Evolutionary conservation across 1,140 invertebrate species (phyloP), one percentile per base, ranked within the genome.

Genomic region (Heliconius hewitsoni): DNA sequence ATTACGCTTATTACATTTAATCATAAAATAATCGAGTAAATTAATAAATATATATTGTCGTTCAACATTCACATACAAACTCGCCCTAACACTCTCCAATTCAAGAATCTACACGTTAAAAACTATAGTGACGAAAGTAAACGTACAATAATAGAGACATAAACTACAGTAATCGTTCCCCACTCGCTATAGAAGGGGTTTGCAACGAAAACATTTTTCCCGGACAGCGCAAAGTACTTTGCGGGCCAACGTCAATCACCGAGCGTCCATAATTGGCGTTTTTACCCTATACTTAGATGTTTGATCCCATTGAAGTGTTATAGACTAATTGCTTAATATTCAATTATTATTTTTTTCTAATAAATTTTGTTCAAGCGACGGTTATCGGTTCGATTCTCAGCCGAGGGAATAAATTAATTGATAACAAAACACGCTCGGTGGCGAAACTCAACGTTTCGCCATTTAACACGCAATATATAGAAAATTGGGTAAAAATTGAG

Each of bases 241-340:
- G 80, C 80, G 79, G 74, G 74, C 50, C 73, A 55, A 77, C 80
- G 80, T 81, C 80, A 81, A 78, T 81, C 80, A 81, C 79, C 74
- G 71, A 23, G 50, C 70, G 73, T 74, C 55, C 72, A 73, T 81
- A 81, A 81, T 81, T 81, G 80, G 80, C 73, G 80, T 75, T 78
- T 80, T 81, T 81, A 81, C 79, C 79, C 79, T 81, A 71, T 8
- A 71, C 66, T 52, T 72, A 72, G 71, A 72, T 16, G 34, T 39
- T 72, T 72, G 34, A 19, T 18, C 16, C 18, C 23, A 72, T 4
- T 72, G 71, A 72, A 72, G 71, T 72, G 71, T 37, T 72, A 72
- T 72, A 42, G 37, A 66, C 60, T 23, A 13, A 5, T 11, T 30
- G 4, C 30, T 27, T 30, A 23, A 52, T 52, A 52, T 52, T 52